Percentiles rank a stretch among this genome's conserved stretches.
Conservation (phyloP, 2,113 vertebrate species). For the Baryphthengus martii region DNA sequence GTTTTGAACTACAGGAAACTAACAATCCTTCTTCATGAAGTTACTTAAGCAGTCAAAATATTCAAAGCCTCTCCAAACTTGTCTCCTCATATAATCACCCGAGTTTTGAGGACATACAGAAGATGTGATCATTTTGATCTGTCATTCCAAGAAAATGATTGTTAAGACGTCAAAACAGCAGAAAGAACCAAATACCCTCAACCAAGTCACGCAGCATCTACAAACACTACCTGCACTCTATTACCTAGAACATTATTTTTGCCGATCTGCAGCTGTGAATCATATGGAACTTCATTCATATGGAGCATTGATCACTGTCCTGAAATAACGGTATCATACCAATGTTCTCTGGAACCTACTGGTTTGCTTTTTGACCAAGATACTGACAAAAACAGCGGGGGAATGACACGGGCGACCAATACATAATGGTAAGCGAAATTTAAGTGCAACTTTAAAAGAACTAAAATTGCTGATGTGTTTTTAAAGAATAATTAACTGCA, state of each 20-base stretch:
- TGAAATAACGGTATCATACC: not conserved
- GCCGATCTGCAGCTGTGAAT: not conserved
- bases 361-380: not conserved
- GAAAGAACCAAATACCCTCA: not conserved
- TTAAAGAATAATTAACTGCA: not conserved
- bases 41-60: not conserved
- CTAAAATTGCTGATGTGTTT: not conserved
- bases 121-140: not conserved
- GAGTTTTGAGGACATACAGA: not conserved
- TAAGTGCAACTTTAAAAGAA: not conserved
- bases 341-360: not conserved
- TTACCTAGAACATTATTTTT: not conserved
- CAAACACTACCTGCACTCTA: not conserved
- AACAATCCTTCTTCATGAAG: not conserved
- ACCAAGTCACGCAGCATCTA: not conserved
- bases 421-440: fast-evolving
- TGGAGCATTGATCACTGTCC: not conserved
- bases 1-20: not conserved
- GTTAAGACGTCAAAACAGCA: not conserved
- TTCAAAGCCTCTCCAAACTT: not conserved
- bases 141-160: not conserved
- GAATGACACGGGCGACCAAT: not conserved
- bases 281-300: not conserved
- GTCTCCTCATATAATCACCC: not conserved
- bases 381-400: not conserved